Base-by-base conservation (phyloP, 2,113 vertebrate species). In the Corvus cornix region DNA sequence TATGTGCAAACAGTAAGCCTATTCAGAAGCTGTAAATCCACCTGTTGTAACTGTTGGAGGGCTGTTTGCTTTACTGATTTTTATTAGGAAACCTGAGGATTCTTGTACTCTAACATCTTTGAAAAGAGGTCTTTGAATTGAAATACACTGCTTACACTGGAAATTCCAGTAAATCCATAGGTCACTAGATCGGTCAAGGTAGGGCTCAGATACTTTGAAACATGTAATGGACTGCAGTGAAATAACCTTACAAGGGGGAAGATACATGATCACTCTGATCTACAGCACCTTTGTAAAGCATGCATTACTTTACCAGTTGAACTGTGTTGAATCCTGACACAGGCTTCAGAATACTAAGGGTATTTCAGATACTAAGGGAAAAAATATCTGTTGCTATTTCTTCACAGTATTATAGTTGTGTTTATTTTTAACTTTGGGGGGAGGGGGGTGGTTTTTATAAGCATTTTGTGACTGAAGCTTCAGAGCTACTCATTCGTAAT, bases 21-120 rank as follows among this genome's bases (percentile, higher is more conserved):
- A 97, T 98, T 98, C 96, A 98, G 93, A 90, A 83, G 56, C 77
- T 88, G 92, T 96, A 96, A 96, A 96, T 98, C 97, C 97, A 98
- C 98, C 97, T 98, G 97, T 97, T 98, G 97, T 97, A 98, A 97
- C 94, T 97, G 90, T 95, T 89, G 95, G 69, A 94, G 69, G 33
- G 69, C 87, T 97, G 97, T 98, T 98, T 98, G 95, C 91, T 98
- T 98, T 97, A 93, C 95, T 97, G 95, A 96, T 97, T 98, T 95
- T 98, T 98, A 96, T 96, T 93, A 97, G 98, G 97, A 98, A 98
- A 98, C 96, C 93, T 93, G 96, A 98, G 82, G 84, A 96, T 94
- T 95, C 92, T 96, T 97, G 87, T 92, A 90, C 95, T 97, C 87
- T 88, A 96, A 81, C 30, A 13, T 97, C 84, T 98, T 95, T 97